Conservation (phyloP, 2,888 invertebrate genomes). For the Tanytarsus gracilentus region DNA sequence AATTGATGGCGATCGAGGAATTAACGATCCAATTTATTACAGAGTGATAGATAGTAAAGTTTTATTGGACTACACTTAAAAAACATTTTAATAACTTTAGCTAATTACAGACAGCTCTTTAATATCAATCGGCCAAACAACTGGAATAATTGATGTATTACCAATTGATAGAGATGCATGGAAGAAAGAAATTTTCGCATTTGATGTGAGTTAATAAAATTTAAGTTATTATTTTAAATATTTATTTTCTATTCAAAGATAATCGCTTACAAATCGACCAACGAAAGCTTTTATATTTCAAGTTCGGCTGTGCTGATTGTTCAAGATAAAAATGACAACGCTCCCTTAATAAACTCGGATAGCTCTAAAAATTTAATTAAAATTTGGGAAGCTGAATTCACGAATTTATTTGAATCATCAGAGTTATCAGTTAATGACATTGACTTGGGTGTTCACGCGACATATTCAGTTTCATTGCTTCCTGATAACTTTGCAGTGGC, state of each 20-base stretch:
- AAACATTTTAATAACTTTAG: neutral
- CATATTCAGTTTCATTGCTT: constrained; percentile 46
- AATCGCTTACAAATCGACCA: constrained; percentile 44
- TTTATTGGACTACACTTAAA: neutral
- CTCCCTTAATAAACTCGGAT: constrained; percentile 45
- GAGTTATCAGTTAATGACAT: constrained; percentile 48
- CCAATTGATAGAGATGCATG: constrained; percentile 46
- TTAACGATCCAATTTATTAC: constrained; percentile 49
- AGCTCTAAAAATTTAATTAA: constrained; percentile 38
- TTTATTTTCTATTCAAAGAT: constrained; percentile 35
- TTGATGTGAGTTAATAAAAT: constrained; percentile 34
- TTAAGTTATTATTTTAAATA: neutral
- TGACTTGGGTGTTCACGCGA: constrained; percentile 52
- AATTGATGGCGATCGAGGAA: constrained; percentile 54
- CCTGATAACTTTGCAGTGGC: constrained; percentile 41
- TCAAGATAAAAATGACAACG: constrained; percentile 56
- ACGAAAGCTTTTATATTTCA: constrained; percentile 37
- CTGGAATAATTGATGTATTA: constrained; percentile 32
- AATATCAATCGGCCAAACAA: constrained; percentile 31
- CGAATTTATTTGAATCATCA: constrained; percentile 44
- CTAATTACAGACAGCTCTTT: constrained; percentile 32
- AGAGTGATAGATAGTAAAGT: constrained; percentile 42
- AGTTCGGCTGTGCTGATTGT: constrained; percentile 45
- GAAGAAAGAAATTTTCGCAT: constrained; percentile 44
- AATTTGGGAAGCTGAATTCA: constrained; percentile 49